phyloP scores from a whole-genome alignment of 2,797 vertebrate species.

The Huso huso region DNA sequence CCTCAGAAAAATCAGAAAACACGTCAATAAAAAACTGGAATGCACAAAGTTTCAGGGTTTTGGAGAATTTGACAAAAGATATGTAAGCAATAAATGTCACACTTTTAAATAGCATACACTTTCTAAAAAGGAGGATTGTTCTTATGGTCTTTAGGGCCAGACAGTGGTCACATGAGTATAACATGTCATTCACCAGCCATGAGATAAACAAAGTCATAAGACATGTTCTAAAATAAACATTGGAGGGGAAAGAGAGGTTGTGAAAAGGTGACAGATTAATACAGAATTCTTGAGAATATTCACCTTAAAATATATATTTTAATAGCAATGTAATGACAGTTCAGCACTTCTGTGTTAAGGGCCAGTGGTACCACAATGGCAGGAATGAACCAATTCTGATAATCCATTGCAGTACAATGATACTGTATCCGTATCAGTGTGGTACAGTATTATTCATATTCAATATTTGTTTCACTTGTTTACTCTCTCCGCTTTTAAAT shows the following conservation, averaged over 20 bases:
- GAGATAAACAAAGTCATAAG: conserved; percentile 59
- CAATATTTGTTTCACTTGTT: too few relatives aligned
- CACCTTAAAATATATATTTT: too few relatives aligned
- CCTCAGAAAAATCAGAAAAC: not conserved
- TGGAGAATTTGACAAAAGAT: conserved; percentile 25
- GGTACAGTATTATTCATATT: too few relatives aligned
- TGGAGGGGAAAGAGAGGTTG: not conserved
- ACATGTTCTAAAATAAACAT: conserved; percentile 46
- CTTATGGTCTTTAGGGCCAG: conserved; percentile 55
- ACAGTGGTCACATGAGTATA: conserved; percentile 69
- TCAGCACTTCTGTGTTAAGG: too few relatives aligned
- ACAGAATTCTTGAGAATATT: conserved; percentile 11
- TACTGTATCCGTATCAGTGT: too few relatives aligned
- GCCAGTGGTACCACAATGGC: too few relatives aligned
- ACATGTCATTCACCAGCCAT: conserved; percentile 64
- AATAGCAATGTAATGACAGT: too few relatives aligned
- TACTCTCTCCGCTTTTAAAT: too few relatives aligned
- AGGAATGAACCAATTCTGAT: too few relatives aligned
- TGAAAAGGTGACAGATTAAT: too few relatives aligned
- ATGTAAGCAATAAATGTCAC: conserved; percentile 27
- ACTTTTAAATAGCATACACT: conserved; percentile 32
- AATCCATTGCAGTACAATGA: too few relatives aligned
- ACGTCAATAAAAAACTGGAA: conserved; percentile 22
- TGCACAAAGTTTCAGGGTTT: conserved; percentile 14
- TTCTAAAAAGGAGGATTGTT: conserved; percentile 64